Evolutionary conservation across 2,888 invertebrate species (phyloP).

Genomic region (Acanthococcus lagerstroemiae): DNA sequence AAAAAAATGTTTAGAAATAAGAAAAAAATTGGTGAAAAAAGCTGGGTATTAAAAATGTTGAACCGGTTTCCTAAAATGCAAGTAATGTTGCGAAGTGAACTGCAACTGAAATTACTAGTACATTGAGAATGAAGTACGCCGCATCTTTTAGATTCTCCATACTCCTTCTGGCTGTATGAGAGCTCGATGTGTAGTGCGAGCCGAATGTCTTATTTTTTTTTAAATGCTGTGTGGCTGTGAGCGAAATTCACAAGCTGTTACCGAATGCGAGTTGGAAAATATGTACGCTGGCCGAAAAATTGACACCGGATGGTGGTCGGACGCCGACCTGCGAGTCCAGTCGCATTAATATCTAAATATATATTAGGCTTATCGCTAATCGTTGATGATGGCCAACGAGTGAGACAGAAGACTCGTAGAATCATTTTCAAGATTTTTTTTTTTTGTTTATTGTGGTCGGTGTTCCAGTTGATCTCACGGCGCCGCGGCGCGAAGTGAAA

Average conservation of each 20-base stretch:
- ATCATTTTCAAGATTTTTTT: too few relatives aligned
- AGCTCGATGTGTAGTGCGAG: conserved; percentile 15
- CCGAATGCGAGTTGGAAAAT: neutral
- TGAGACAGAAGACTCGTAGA: neutral
- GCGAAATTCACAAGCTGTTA: conserved; percentile 15
- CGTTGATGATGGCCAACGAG: too few relatives aligned
- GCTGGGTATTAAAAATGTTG: conserved; percentile 16
- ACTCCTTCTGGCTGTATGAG: neutral
- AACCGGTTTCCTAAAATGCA: conserved; percentile 26
- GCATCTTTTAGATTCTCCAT: conserved; percentile 19
- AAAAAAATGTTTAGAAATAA: conserved; percentile 33
- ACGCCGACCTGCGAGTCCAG: too few relatives aligned
- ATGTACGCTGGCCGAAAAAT: too few relatives aligned
- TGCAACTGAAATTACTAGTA: conserved; percentile 26
- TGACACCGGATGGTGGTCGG: too few relatives aligned
- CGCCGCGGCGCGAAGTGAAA: too few relatives aligned
- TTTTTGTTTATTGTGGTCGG: too few relatives aligned
- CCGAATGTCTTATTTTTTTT: conserved; percentile 10
- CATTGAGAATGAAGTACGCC: conserved; percentile 22
- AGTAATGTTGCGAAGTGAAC: conserved; percentile 27
- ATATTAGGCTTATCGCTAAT: too few relatives aligned
- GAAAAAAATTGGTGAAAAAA: conserved; percentile 31
- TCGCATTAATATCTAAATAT: too few relatives aligned
- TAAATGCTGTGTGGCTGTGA: too few relatives aligned
- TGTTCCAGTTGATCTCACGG: neutral